Percentiles rank a stretch among this genome's conserved stretches.
These are phyloP conservation scores for Sterna hirundo DNA, from an alignment of 2,113 vertebrate genomes.

Conservation along the genomic window DNA sequence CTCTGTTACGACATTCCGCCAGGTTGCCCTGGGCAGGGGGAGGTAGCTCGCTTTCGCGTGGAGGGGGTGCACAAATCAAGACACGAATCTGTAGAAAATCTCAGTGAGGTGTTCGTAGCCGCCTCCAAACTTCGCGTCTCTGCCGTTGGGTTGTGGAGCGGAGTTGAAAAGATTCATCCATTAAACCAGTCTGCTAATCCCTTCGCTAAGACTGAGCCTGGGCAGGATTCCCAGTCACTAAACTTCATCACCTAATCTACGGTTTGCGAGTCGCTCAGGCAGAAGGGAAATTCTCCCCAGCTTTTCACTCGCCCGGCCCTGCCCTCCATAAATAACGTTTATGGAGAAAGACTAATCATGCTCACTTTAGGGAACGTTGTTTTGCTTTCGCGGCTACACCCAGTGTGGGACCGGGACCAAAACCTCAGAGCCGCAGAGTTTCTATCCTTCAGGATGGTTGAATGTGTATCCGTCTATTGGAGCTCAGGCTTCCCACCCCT, in stretches of 20 bases:
- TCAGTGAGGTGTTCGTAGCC: neutral
- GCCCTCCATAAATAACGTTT: neutral
- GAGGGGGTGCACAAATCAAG: neutral
- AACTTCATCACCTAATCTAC: constrained; percentile 16
- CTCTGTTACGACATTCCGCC: neutral
- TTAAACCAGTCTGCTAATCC: neutral
- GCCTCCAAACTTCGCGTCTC: neutral
- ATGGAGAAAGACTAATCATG: neutral
- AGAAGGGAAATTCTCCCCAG: constrained; percentile 24
- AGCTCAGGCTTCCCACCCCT: neutral
- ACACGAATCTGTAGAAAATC: neutral
- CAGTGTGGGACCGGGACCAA: neutral
- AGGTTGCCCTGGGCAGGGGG: neutral
- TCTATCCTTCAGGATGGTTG: neutral
- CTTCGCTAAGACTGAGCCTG: neutral
- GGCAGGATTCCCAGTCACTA: constrained; percentile 27
- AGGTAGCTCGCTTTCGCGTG: neutral
- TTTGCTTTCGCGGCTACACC: constrained; percentile 33
- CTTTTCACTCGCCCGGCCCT: neutral
- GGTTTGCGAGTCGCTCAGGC: neutral
- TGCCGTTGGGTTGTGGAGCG: neutral
- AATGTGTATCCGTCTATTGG: accelerated
- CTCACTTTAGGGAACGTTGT: neutral
- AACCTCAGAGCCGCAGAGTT: neutral
- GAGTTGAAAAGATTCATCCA: neutral